A percentile compares a stretch with the other conserved stretches of the same genome.
These are phyloP conservation scores for Stylophora pistillata DNA, from an alignment of 64 coral and sea anemone genomes.

Conservation along the genomic window DNA sequence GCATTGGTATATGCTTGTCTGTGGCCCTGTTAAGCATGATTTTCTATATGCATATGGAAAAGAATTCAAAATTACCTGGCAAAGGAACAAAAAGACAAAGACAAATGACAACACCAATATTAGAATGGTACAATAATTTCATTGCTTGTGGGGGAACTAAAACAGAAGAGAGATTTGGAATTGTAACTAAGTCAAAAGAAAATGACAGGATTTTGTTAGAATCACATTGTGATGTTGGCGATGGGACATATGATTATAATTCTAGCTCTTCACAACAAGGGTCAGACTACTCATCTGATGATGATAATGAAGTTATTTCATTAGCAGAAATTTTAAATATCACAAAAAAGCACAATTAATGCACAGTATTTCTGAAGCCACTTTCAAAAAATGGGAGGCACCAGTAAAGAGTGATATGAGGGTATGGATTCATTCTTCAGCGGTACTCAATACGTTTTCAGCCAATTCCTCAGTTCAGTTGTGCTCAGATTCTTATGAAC, in stretches of 20 bases:
- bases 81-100: background rate
- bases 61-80: background rate
- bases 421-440: background rate
- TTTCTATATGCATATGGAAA: constrained; percentile 12
- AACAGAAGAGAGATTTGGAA: constrained; percentile 6
- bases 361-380: background rate
- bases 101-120: background rate
- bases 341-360: background rate
- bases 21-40: background rate
- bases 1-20: constrained; percentile 16
- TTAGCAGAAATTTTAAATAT: background rate
- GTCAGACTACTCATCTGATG: no score
- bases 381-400: background rate
- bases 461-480: background rate
- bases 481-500: background rate
- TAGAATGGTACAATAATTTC: background rate
- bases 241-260: background rate
- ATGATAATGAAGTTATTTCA: background rate
- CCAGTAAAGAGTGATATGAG: constrained; percentile 4
- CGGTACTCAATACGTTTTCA: background rate
- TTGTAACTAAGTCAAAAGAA: background rate
- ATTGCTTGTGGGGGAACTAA: background rate
- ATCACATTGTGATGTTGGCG: background rate
- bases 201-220: background rate
- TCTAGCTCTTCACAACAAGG: no score